These are phyloP conservation scores for Hemibagrus wyckioides DNA, from an alignment of 2,113 vertebrate species.

Conservation along the genomic window DNA sequence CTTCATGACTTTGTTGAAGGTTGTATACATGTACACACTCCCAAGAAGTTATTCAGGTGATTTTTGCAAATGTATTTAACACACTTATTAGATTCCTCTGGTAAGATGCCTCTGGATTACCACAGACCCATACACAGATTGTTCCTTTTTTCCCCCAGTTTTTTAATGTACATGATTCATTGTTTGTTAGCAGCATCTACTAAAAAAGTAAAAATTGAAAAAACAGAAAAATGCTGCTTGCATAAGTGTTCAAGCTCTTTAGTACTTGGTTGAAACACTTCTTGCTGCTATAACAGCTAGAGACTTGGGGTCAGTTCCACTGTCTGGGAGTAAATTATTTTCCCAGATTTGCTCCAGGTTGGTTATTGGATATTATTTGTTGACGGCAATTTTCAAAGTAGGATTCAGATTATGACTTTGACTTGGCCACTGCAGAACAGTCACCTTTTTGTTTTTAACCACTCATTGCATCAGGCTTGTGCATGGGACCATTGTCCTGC, in stretches of 20 bases:
- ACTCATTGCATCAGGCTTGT: neutral
- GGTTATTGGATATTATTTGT: neutral
- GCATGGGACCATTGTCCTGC: neutral
- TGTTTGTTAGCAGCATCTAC: neutral
- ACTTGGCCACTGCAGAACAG: neutral
- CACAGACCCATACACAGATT: neutral
- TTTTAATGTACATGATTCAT: neutral
- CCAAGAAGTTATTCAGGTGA: neutral
- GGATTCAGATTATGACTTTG: neutral
- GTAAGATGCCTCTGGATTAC: neutral
- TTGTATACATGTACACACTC: neutral
- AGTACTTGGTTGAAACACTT: neutral
- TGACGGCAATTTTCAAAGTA: neutral
- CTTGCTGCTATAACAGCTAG: neutral
- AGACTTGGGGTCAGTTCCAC: neutral
- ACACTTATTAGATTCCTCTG: too few relatives aligned
- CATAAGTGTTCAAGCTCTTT: neutral
- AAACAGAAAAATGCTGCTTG: neutral
- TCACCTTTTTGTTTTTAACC: neutral
- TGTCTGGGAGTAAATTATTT: neutral
- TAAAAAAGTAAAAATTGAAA: neutral
- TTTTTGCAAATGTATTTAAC: neutral
- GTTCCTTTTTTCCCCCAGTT: neutral
- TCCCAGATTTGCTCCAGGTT: neutral
- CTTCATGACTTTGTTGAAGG: neutral